A percentile compares a stretch with the other conserved stretches of the same genome.
phyloP scores from a whole-genome alignment of 1,140 invertebrate species.

The Latrodectus geometricus region DNA sequence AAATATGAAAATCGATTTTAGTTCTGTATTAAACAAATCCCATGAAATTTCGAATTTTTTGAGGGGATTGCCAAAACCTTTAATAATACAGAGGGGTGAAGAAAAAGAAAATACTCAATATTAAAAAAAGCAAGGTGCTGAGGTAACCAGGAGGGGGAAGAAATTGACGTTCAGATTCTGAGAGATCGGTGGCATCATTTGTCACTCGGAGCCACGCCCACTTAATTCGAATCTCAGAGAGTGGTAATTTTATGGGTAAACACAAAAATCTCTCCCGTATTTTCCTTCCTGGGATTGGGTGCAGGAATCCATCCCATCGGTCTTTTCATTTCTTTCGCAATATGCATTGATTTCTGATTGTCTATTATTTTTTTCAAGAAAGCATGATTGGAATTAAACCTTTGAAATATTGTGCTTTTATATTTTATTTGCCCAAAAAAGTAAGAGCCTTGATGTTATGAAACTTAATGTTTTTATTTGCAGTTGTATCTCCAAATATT shows the following conservation, averaged over 20 bases:
- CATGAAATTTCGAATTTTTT: neutral
- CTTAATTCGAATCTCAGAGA: slow-evolving; percentile 55
- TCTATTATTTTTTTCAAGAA: too few relatives aligned
- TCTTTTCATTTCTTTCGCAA: too few relatives aligned
- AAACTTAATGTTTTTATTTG: too few relatives aligned
- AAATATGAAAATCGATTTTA: too few relatives aligned
- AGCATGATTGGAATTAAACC: too few relatives aligned
- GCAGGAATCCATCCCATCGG: slow-evolving; percentile 7
- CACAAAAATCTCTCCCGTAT: slow-evolving; percentile 18
- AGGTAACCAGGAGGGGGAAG: neutral
- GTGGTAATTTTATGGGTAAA: slow-evolving; percentile 58
- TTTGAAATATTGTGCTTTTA: too few relatives aligned
- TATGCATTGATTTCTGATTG: too few relatives aligned
- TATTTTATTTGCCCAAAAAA: too few relatives aligned
- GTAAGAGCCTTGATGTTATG: too few relatives aligned
- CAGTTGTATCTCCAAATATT: too few relatives aligned
- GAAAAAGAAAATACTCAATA: neutral
- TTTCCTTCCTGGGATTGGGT: neutral
- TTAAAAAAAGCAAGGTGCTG: neutral
- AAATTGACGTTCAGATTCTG: slow-evolving; percentile 48
- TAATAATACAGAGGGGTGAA: neutral
- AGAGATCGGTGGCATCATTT: slow-evolving; percentile 47
- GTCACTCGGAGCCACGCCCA: slow-evolving; percentile 40
- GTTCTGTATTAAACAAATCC: neutral
- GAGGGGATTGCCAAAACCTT: neutral